A percentile compares a stretch with the other conserved stretches of the same genome.
phyloP scores from a whole-genome alignment of 2,113 vertebrate species.

The Myotis davidii region DNA sequence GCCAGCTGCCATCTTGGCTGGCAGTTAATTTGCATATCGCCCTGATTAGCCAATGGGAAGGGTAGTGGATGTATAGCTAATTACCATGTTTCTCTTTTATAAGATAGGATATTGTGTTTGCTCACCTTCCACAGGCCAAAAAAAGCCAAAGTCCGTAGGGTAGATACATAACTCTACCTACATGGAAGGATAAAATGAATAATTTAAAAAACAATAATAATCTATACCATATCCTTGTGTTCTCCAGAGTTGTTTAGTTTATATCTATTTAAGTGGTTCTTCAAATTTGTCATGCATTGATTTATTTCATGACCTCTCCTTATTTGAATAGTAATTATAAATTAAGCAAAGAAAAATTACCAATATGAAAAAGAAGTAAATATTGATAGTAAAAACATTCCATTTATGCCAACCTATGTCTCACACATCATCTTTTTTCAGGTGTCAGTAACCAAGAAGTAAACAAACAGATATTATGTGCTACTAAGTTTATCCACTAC shows the following conservation, averaged over 20 bases:
- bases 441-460: background rate
- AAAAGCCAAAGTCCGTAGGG: background rate
- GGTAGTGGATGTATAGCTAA: no score
- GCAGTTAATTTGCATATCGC: no score
- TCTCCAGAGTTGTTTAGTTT: background rate
- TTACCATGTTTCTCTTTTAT: no score
- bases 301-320: background rate
- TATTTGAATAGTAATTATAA: background rate
- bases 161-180: background rate
- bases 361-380: background rate
- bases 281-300: background rate
- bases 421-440: background rate
- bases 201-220: background rate
- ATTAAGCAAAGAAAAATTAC: background rate
- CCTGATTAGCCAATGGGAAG: no score
- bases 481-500: background rate
- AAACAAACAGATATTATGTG: background rate
- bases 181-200: background rate
- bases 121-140: background rate
- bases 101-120: background rate
- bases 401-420: background rate
- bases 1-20: no score
- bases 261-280: background rate
- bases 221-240: background rate
- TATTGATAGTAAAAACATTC: background rate